Percentiles rank a stretch among this genome's conserved stretches.
Conservation (phyloP, 2,113 vertebrate species). For the Neotoma lepida region DNA sequence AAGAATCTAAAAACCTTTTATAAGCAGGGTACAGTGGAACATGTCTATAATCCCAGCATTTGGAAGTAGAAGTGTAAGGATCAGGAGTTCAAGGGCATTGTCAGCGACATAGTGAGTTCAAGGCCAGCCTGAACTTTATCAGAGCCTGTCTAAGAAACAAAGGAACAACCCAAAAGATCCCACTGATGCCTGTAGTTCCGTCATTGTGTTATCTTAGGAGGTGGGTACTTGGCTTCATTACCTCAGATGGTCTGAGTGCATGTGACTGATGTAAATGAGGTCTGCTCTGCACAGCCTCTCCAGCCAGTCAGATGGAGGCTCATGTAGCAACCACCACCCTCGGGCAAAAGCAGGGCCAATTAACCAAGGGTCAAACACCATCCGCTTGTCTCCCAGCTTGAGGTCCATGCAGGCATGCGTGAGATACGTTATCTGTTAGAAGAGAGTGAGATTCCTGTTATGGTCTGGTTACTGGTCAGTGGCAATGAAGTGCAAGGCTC, state of each 20-base stretch:
- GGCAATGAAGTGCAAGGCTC: not conserved
- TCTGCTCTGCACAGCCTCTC: slow-evolving; percentile 86
- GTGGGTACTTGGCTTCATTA: slow-evolving; percentile 55
- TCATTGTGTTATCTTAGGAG: not conserved
- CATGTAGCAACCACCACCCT: slow-evolving; percentile 90
- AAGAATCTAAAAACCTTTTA: not conserved
- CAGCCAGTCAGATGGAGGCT: slow-evolving; percentile 86
- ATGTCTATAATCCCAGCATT: not conserved
- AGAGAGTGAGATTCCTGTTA: not conserved
- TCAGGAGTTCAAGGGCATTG: not conserved
- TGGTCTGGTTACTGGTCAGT: not conserved
- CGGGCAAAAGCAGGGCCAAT: slow-evolving; percentile 88
- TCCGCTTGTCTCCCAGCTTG: slow-evolving; percentile 82
- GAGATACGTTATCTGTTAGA: slow-evolving; percentile 86
- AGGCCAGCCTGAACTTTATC: not conserved
- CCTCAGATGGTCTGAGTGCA: slow-evolving; percentile 92
- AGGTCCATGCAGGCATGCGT: slow-evolving; percentile 90
- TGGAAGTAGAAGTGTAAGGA: no score
- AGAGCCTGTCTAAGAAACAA: not conserved
- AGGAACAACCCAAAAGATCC: not conserved
- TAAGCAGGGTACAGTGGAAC: not conserved
- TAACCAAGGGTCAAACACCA: slow-evolving; percentile 90
- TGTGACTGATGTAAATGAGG: slow-evolving; percentile 90
- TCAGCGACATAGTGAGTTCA: not conserved
- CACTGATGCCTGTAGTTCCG: not conserved